A percentile compares a stretch with the other conserved stretches of the same genome.
phyloP scores from a whole-genome alignment of 2,113 vertebrate species.

The Varanus komodoensis region DNA sequence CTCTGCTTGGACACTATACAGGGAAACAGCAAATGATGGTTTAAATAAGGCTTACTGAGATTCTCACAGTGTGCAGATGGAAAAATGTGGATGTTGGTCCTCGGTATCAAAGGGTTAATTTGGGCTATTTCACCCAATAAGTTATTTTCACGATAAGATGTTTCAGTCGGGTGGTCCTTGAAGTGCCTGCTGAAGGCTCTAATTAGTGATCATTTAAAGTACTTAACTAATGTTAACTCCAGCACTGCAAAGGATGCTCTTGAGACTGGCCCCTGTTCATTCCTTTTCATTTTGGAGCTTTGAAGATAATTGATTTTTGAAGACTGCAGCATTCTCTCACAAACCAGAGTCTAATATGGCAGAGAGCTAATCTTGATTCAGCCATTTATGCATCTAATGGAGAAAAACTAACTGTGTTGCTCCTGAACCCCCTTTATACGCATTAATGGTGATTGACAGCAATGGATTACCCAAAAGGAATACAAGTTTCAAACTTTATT shows the following conservation, averaged over 20 bases:
- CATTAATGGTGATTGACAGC: slow-evolving; percentile 71
- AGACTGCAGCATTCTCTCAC: slow-evolving; percentile 69
- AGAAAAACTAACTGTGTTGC: slow-evolving; percentile 60
- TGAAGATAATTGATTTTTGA: slow-evolving; percentile 76
- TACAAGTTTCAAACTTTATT: slow-evolving; percentile 54
- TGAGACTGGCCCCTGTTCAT: slow-evolving; percentile 77
- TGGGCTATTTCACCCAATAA: slow-evolving; percentile 36
- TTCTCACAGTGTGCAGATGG: slow-evolving; percentile 3
- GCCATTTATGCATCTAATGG: slow-evolving; percentile 66
- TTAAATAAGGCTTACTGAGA: slow-evolving; percentile 7
- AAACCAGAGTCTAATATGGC: slow-evolving; percentile 64
- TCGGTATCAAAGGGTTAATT: slow-evolving; percentile 56
- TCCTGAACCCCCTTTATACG: slow-evolving; percentile 52
- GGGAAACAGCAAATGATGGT: slow-evolving; percentile 3
- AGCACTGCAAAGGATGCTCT: slow-evolving; percentile 69
- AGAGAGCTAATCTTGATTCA: slow-evolving; percentile 64
- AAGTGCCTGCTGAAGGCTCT: slow-evolving; percentile 58
- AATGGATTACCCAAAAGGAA: slow-evolving; percentile 58
- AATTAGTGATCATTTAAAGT: slow-evolving; percentile 73
- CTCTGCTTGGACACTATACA: not conserved
- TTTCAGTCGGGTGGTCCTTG: slow-evolving; percentile 60
- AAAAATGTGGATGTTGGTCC: slow-evolving; percentile 38
- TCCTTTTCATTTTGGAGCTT: slow-evolving; percentile 72
- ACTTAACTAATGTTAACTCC: slow-evolving; percentile 72
- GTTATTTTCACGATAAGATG: slow-evolving; percentile 64